These are phyloP conservation scores for Agapornis roseicollis DNA, from an alignment of 2,113 vertebrate species.

Conservation along the genomic window DNA sequence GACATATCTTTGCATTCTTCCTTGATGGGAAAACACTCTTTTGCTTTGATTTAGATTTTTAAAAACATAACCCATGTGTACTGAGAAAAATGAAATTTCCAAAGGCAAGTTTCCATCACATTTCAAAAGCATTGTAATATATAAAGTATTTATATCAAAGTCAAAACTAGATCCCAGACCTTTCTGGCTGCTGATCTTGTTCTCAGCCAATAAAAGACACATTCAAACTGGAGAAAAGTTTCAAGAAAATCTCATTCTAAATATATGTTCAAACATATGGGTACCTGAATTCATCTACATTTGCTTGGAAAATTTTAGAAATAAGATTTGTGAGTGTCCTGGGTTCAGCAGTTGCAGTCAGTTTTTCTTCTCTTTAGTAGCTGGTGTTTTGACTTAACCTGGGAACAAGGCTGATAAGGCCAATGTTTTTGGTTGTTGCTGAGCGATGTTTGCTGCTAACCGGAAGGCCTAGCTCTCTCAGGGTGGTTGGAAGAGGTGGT, in stretches of 20 bases:
- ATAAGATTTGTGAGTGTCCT: neutral
- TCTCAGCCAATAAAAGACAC: neutral
- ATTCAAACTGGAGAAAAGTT: neutral
- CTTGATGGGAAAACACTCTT: neutral
- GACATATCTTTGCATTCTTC: neutral
- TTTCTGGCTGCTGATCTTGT: neutral
- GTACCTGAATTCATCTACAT: neutral
- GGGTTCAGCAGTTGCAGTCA: too few species aligned
- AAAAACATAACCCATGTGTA: neutral
- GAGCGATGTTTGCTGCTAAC: too few species aligned
- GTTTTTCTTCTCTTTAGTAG: too few species aligned
- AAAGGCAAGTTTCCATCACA: neutral
- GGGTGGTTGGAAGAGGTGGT: too few species aligned
- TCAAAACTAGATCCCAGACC: neutral
- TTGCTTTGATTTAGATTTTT: neutral
- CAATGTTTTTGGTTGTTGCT: too few species aligned
- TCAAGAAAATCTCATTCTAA: neutral
- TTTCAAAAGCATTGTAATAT: neutral
- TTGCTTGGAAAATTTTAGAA: neutral
- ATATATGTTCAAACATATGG: neutral
- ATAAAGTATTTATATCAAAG: neutral
- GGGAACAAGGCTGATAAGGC: too few species aligned
- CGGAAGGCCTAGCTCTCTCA: too few species aligned
- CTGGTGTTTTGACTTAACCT: too few species aligned
- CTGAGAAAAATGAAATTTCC: neutral